Conservation (phyloP, 30 jellyfish, hydroid and myxozoan genomes). For the Cassiopea andromeda region DNA sequence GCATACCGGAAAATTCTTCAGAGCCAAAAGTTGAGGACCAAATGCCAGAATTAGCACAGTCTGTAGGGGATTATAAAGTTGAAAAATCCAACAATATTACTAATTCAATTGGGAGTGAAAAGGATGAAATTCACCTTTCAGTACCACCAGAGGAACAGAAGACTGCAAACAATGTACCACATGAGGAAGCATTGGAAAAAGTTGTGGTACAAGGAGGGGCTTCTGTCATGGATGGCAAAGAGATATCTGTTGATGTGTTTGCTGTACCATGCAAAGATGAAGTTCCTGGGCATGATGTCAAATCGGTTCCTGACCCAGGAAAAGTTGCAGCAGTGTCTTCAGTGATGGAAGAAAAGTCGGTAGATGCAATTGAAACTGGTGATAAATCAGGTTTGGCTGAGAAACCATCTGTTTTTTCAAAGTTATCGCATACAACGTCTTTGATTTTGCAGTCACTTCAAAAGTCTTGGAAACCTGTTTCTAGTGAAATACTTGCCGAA, state of each 20-base stretch:
- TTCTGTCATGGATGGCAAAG: not conserved
- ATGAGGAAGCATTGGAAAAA: not conserved
- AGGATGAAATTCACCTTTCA: not conserved
- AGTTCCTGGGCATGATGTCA: not conserved
- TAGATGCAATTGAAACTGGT: not conserved
- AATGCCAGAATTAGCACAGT: not conserved
- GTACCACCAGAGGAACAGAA: not conserved
- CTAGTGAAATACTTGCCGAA: not conserved
- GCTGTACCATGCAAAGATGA: not conserved
- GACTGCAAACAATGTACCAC: not conserved
- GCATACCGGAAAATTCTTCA: not conserved
- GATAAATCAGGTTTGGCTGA: not conserved
- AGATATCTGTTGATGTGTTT: not conserved
- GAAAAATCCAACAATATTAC: not conserved
- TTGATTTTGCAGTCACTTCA: constrained; percentile 26
- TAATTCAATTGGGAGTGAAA: not conserved
- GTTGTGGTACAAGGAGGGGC: not conserved
- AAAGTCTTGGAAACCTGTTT: constrained; percentile 7
- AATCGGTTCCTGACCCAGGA: not conserved
- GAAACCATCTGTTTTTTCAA: constrained; percentile 20
- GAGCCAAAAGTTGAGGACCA: not conserved
- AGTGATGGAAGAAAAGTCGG: not conserved
- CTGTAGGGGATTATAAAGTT: not conserved
- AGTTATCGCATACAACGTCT: constrained; percentile 36
- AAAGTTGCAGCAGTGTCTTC: not conserved